Conservation (phyloP, 2,113 vertebrate genomes). For the Halichoeres trimaculatus region DNA sequence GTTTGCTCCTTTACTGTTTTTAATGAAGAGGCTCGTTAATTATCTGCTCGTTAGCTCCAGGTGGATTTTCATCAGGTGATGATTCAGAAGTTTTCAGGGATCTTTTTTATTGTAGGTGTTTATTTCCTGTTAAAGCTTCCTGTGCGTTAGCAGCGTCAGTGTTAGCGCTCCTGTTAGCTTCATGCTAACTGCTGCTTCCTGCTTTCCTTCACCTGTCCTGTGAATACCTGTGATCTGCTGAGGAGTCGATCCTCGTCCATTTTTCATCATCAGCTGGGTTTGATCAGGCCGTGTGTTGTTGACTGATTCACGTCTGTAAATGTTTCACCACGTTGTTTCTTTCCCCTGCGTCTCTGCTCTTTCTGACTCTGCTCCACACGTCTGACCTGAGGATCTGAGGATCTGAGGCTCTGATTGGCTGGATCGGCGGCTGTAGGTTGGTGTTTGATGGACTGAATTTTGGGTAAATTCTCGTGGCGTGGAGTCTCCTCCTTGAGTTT, state of each 20-base stretch:
- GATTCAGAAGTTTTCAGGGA: too few relatives aligned
- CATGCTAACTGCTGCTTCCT: background rate
- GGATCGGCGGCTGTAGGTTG: background rate
- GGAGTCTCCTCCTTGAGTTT: background rate
- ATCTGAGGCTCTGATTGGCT: background rate
- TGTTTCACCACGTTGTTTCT: background rate
- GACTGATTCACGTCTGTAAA: slow-evolving; percentile 13
- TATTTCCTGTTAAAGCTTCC: too few relatives aligned
- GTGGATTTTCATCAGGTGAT: too few relatives aligned
- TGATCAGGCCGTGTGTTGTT: background rate
- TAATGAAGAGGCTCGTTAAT: background rate
- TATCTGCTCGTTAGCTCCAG: background rate
- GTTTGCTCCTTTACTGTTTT: background rate
- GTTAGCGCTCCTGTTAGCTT: background rate
- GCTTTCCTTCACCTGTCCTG: background rate
- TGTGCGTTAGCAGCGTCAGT: too few relatives aligned
- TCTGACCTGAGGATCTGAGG: too few relatives aligned
- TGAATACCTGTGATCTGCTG: background rate
- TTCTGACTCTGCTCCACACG: background rate
- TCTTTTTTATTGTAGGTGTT: too few relatives aligned
- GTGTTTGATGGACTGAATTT: too few relatives aligned
- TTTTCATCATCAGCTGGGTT: background rate
- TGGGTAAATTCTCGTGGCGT: too few relatives aligned
- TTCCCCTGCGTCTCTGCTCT: background rate
- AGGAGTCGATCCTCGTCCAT: background rate